Evolutionary conservation across 2,113 vertebrate genomes (phyloP), one percentile per base, ranked within the genome.

Genomic region (Donacobius atricapilla): DNA sequence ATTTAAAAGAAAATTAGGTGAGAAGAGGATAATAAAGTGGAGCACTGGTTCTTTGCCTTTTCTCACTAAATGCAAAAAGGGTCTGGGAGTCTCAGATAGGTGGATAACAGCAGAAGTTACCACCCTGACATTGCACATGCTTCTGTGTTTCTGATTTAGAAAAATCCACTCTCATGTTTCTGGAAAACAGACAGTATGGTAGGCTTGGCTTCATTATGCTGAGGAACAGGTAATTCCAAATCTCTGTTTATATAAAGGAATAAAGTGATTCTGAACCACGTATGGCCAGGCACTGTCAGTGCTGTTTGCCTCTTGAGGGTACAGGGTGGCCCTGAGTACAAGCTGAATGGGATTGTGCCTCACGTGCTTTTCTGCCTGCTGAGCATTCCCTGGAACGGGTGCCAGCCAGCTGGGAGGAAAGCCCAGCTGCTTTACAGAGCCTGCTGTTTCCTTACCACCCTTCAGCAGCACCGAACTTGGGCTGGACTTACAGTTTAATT

Each of bases 1-100:
- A 96, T 98, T 96, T 96, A 89, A 96, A 97, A 97, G 90, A 93
- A 97, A 97, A 98, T 94, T 84, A 96, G 61, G 88, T 88, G 72
- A 91, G 87, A 72, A 76, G 47, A 35, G 48, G 22, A 65, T 35
- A 96, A 87, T 4, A 3, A 92, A 96, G 78, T 76, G 63, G 94
- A 93, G 50, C 50, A 58, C 6, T 25, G 2, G 24, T 58, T 81
- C 84, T 76, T 80, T 81, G 22, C 5, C 63, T 70, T 84, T 89
- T 64, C 77, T 73, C 37, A 60, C n/a, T n/a, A 63, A 80, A 63
- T 37, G 6, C 7, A 20, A 71, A 13, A 25, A 56, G 28, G 18
- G 7, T 63, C 44, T 66, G 17, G 18, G 57, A 86, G 23, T 40
- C 56, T 77, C 64, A 33, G 54, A 40, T 63, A 47, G 50, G 64